Evolutionary conservation across 1,140 invertebrate species (phyloP), one percentile per base, ranked within the genome.

Genomic region (Apocrypta bakeri): DNA sequence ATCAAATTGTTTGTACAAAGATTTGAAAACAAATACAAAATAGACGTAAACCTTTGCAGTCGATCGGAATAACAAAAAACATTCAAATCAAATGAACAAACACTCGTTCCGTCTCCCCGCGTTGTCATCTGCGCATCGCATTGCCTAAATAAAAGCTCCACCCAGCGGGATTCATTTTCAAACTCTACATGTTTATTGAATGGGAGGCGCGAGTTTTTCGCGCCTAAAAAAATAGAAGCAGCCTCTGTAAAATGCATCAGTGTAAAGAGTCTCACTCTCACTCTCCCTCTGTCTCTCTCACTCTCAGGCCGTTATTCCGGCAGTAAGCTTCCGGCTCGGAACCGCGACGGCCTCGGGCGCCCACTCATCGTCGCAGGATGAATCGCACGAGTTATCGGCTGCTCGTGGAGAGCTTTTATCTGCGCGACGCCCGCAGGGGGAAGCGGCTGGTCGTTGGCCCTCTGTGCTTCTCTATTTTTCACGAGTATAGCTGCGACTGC

Each of bases 371-470:
- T 17, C 63, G 86, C 85, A 87, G 85, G 86, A 87, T 88, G 85
- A 85, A 86, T 86, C 69, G 82, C 78, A 75, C 80, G 74, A 56
- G 73, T 84, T 88, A 88, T 88, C 88, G 84, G 66, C 42, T 80
- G 76, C 75, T 71, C 85, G 84, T 83, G 71, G 72, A 85, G 77
- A 12, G 71, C 48, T 79, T 84, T 88, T 88, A 88, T 88, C 88
- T 86, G 21, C 56, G 11, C 69, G 63, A 78, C 29, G 48, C 48
- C 48, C 48, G 48, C 48, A 56, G 48, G 82, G 85, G 88, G 87
- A 89, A 88, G 73, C 84, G 80, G 75, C 86, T 89, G 88, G 88
- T 89, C 88, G 83, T 89, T 89, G 88, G 88, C 88, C 88, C 87
- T 88, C 87, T 88, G 7, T n/a, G 48, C 48, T 56, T 56, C 48